A percentile compares a stretch with the other conserved stretches of the same genome.
These are phyloP conservation scores for Polydrusus pterygomalis DNA, from an alignment of 2,888 invertebrate species.

Conservation along the genomic window DNA sequence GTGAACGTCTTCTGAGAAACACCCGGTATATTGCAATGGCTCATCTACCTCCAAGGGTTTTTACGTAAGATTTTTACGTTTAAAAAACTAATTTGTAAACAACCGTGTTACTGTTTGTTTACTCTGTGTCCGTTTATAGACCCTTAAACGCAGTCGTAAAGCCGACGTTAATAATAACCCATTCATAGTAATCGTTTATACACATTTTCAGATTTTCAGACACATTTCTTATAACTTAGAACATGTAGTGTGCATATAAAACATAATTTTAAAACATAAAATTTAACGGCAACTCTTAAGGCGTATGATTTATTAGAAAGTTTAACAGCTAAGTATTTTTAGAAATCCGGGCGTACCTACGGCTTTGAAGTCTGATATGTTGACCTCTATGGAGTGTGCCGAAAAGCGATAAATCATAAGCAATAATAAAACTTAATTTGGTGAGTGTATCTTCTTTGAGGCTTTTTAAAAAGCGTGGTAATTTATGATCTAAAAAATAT, in stretches of 20 bases:
- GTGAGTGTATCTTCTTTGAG: conserved; percentile 45
- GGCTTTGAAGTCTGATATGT: conserved; percentile 42
- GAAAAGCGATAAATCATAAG: conserved; percentile 50
- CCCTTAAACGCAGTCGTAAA: too few species aligned
- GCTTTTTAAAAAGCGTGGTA: conserved; percentile 43
- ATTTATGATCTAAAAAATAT: conserved; percentile 31
- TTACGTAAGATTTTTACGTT: too few species aligned
- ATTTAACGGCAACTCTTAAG: conserved; percentile 14
- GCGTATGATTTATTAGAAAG: conserved; percentile 29
- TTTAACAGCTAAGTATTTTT: conserved; percentile 41
- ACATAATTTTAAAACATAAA: neutral
- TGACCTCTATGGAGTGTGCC: conserved; percentile 44
- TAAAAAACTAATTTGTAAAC: too few species aligned
- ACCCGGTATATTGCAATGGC: too few species aligned
- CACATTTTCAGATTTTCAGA: neutral
- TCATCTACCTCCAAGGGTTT: too few species aligned
- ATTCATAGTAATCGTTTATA: too few species aligned
- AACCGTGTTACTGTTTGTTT: too few species aligned
- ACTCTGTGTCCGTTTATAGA: too few species aligned
- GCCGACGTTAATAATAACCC: too few species aligned
- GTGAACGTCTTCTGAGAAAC: too few species aligned
- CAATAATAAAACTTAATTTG: conserved; percentile 51
- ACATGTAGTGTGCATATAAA: neutral
- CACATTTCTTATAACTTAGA: conserved; percentile 1
- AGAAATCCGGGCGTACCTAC: conserved; percentile 35